These are phyloP conservation scores for Salpingus planirostris DNA, from an alignment of 2,888 invertebrate genomes.

Conservation along the genomic window DNA sequence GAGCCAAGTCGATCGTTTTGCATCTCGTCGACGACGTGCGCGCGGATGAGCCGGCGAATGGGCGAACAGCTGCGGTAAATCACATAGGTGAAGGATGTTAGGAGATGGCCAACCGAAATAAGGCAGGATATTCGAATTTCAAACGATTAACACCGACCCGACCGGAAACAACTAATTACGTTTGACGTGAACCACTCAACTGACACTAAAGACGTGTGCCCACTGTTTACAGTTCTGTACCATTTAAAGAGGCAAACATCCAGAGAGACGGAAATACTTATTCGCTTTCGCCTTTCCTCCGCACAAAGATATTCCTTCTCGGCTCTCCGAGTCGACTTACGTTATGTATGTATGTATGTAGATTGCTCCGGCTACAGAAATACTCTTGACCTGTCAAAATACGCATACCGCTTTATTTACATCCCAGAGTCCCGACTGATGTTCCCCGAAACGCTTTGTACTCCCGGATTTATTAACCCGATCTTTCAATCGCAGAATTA, in stretches of 20 bases:
- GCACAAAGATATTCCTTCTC: slow-evolving; percentile 8
- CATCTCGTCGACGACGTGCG: no score
- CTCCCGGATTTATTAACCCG: slow-evolving; percentile 8
- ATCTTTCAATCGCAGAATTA: slow-evolving; percentile 6
- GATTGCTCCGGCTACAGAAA: slow-evolving; percentile 9
- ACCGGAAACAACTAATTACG: slow-evolving; percentile 41
- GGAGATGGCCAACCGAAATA: slow-evolving; percentile 37
- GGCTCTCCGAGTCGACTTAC: no score
- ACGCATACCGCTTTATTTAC: slow-evolving; percentile 6
- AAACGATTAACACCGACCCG: slow-evolving; percentile 38
- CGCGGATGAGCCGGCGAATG: no score
- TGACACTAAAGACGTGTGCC: slow-evolving; percentile 34
- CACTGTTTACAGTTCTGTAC: slow-evolving; percentile 22
- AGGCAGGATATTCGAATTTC: slow-evolving; percentile 40
- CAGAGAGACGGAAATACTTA: slow-evolving; percentile 7
- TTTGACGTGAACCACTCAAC: slow-evolving; percentile 40
- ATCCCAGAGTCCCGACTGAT: slow-evolving; percentile 5
- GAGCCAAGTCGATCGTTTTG: slow-evolving; percentile 18
- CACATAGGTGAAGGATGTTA: slow-evolving; percentile 27
- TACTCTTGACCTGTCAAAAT: slow-evolving; percentile 13
- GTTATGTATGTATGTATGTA: no score
- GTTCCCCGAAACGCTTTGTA: no score
- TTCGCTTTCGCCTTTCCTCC: slow-evolving; percentile 3
- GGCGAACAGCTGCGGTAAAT: slow-evolving; percentile 25
- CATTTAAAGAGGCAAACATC: slow-evolving; percentile 10